These are phyloP conservation scores for Leucophenga montana DNA, from an alignment of 2,888 invertebrate species.

Conservation along the genomic window DNA sequence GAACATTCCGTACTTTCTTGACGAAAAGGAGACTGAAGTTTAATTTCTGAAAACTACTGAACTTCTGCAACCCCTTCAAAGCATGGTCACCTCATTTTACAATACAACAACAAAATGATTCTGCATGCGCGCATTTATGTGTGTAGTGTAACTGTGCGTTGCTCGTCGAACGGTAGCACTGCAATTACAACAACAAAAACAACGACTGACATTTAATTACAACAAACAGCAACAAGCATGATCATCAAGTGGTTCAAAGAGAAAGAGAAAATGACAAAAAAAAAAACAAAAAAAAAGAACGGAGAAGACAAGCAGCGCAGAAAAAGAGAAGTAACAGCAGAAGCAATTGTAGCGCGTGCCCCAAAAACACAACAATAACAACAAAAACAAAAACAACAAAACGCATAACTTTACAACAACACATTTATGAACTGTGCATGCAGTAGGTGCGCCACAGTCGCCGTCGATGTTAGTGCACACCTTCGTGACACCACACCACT, in stretches of 20 bases:
- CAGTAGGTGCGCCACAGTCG: background rate
- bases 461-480: background rate
- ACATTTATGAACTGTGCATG: background rate
- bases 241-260: background rate
- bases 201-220: background rate
- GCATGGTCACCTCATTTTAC: no score
- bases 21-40: no score
- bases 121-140: background rate
- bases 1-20: no score
- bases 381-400: background rate
- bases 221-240: no score
- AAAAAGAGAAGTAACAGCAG: background rate
- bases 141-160: background rate
- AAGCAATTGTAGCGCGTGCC: constrained; percentile 14
- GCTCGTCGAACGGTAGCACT: constrained; percentile 16
- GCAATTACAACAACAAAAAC: constrained; percentile 16
- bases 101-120: no score
- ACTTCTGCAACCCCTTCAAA: no score
- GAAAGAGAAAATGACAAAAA: background rate
- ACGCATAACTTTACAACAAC: constrained; percentile 12
- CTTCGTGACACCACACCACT: no score
- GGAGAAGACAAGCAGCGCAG: background rate
- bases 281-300: background rate
- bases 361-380: background rate
- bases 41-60: no score